Base-by-base conservation (phyloP, 2,888 invertebrate species). In the Sinodicranocentrus sp. region DNA sequence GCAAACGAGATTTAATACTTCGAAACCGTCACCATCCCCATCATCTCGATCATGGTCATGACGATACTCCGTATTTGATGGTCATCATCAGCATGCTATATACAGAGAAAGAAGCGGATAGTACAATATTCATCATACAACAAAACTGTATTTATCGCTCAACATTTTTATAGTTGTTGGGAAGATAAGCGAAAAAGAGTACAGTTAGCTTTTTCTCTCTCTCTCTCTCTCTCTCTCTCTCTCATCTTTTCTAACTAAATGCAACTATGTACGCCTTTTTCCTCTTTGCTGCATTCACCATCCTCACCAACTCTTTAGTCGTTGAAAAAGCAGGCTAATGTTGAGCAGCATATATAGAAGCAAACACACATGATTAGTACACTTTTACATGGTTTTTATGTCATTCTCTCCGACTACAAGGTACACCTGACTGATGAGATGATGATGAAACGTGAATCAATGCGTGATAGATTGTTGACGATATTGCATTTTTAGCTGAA, bases 1-100 rank as follows among this genome's bases (percentile, higher is more conserved):
- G 19, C 28, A 33, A 63, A 33, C 19, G 63, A n/a, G 63, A 63
- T 63, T 63, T 63, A 63, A 33, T 63, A 63, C 19, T 63, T 17
- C 15, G 28, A 52, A 33, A 63, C 8, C 63, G 33, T 63, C 57
- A 8, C 3, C 17, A 63, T 63, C 63, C 15, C 10, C 63, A 23
- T 26, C 23, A 59, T 26, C 59, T 15, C 23, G 25, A 25, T 21
- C 59, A 33, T 33, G 33, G 33, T 33, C 33, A 33, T 33, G 33
- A 33, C 10, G 33, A 52, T 52, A 17, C 52, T 19, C 19, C 17
- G 8, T 52, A 8, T 52, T 8, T 52, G 52, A 57, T 21, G 25
- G 25, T 57, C 25, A 23, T 57, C 57, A 25, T 57, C 57, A 57
- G 17, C 57, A 25, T 57, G 23, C 1, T 48, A 39, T 39, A 39